A percentile compares a stretch with the other conserved stretches of the same genome.
Conservation (phyloP, 1,140 invertebrate genomes). For the Metopolophium dirhodum region DNA sequence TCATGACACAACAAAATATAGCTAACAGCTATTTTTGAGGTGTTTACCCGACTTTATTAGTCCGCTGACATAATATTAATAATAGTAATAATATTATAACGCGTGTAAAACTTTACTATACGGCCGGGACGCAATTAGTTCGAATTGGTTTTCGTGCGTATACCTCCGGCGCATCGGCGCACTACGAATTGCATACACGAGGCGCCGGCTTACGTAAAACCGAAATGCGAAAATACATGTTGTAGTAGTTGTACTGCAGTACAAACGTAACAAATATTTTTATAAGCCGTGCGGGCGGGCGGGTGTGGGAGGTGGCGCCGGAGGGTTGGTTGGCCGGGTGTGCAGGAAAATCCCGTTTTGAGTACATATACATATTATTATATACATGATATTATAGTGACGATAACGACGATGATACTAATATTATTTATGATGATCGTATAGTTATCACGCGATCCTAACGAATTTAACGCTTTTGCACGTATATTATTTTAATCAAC, state of each 20-base stretch:
- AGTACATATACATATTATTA: not conserved
- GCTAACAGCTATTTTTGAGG: not conserved
- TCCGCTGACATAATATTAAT: not conserved
- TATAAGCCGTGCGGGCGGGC: not conserved
- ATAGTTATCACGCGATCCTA: not conserved
- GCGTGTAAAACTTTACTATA: not conserved
- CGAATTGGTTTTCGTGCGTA: not conserved
- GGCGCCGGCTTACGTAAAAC: constrained; percentile 24
- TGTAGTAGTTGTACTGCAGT: no score
- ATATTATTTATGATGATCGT: not conserved
- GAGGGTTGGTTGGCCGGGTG: not conserved
- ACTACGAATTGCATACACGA: constrained; percentile 47
- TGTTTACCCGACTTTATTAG: not conserved
- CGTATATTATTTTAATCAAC: not conserved
- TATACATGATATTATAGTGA: not conserved
- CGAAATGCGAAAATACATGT: not conserved
- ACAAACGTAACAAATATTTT: not conserved
- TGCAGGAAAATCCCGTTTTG: not conserved
- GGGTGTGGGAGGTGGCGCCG: not conserved
- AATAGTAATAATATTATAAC: not conserved
- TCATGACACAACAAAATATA: not conserved
- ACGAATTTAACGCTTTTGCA: not conserved
- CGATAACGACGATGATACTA: not conserved
- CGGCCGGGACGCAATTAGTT: not conserved
- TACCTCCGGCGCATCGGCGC: constrained; percentile 19